phyloP scores from a whole-genome alignment of 2,888 invertebrate species.

The Eristalinus aeneus region DNA sequence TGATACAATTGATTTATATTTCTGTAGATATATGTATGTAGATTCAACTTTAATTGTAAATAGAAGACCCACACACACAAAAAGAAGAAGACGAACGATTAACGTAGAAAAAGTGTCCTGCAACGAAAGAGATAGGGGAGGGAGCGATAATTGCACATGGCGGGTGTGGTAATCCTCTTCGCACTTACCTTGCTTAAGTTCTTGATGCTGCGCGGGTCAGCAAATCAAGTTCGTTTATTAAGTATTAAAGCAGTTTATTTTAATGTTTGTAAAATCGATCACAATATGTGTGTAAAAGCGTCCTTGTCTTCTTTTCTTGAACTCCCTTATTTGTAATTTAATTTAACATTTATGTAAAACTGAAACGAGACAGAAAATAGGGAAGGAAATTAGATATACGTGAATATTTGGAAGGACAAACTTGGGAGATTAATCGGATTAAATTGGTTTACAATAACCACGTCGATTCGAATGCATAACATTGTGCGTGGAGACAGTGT shows the following conservation, averaged over 20 bases:
- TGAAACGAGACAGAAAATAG: slow-evolving; percentile 43
- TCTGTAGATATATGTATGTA: slow-evolving; percentile 6
- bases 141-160: neutral
- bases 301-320: slow-evolving; percentile 36
- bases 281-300: slow-evolving; percentile 55
- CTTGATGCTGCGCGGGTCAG: slow-evolving; percentile 39
- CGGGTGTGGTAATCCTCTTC: neutral
- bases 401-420: neutral
- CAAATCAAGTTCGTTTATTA: slow-evolving; percentile 43
- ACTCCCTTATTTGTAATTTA: slow-evolving; percentile 55
- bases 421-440: slow-evolving; percentile 37
- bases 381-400: slow-evolving; percentile 33
- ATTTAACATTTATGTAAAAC: slow-evolving; percentile 63
- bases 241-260: slow-evolving; percentile 63
- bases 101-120: slow-evolving; percentile 25
- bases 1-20: slow-evolving; percentile 55
- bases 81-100: slow-evolving; percentile 44
- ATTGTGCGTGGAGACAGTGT: neutral
- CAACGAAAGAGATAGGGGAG: neutral
- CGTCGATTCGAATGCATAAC: slow-evolving; percentile 33
- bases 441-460: slow-evolving; percentile 44
- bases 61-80: slow-evolving; percentile 28
- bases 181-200: slow-evolving; percentile 46
- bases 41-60: slow-evolving; percentile 45
- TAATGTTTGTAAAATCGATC: slow-evolving; percentile 69